Evolutionary conservation across 2,888 invertebrate genomes (phyloP), one percentile per base, ranked within the genome.

Genomic region (Orchesella flavescens): DNA sequence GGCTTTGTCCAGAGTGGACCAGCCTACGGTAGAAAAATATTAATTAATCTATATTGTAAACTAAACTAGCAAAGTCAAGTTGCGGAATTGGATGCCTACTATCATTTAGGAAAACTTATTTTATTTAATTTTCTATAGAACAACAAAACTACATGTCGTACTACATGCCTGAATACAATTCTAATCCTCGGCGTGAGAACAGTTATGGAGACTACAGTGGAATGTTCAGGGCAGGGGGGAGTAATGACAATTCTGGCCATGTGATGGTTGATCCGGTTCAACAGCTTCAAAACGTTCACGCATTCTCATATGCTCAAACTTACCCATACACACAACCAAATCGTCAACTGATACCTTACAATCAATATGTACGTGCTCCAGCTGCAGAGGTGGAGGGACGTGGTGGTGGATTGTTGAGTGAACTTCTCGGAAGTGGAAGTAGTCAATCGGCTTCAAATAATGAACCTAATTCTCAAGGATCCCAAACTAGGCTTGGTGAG

Each of bases 201-300:
- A 59, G 17, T 9, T 24, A 53, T 63, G 66, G 72, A 7, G 80
- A 81, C 49, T 81, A 74, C 68, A 61, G 34, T 68, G 66, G 57
- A 46, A 21, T 73, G 68, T 59, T 46, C 68, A 53, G 80, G 12
- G 79, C 65, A 13, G 43, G 43, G 7, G 7, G 7, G 44, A 12
- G 12, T 15, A 34, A 17, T 63, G 23, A 71, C 13, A 43, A 34
- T 15, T 17, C 34, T 1, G n/a, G n/a, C 15, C 46, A 55, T 43
- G 13, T 71, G 9, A 65, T 24, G 66, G 23, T 57, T 24, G 80
- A 81, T 19, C 80, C 80, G 0, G 80, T 81, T 23, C 80, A 81
- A 49, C 72, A 73, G 43, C 74, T 81, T 2, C 57, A 68, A 44
- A 34, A 74, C 46, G 80, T 81, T 2, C 80, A 81, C 34, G 46